Percentiles rank a stretch among this genome's conserved stretches.
These are phyloP conservation scores for Dicyrtomina minuta DNA, from an alignment of 2,888 invertebrate genomes.

Conservation along the genomic window DNA sequence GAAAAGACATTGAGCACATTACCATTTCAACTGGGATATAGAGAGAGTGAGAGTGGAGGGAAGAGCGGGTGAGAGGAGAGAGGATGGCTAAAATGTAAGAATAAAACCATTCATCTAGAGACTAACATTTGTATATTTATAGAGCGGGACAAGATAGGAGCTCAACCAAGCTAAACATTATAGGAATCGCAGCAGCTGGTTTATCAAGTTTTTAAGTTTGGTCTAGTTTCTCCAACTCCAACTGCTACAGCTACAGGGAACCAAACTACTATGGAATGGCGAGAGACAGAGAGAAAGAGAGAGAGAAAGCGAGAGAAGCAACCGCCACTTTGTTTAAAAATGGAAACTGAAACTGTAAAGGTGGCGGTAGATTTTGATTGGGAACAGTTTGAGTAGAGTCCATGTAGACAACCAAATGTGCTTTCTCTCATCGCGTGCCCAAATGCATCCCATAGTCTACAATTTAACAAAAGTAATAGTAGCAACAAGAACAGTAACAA, in stretches of 20 bases:
- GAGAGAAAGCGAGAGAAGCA: constrained; percentile 1
- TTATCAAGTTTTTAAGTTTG: too few species aligned
- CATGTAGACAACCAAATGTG: too few species aligned
- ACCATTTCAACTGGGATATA: too few species aligned
- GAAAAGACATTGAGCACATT: neutral
- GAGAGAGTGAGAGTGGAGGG: neutral
- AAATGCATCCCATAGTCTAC: too few species aligned
- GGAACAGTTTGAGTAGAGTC: too few species aligned
- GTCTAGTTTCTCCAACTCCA: too few species aligned
- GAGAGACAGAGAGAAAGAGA: constrained; percentile 14
- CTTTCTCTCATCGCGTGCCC: too few species aligned
- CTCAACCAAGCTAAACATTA: neutral
- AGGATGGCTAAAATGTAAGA: neutral
- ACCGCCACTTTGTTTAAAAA: constrained; percentile 13
- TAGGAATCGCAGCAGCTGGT: neutral
- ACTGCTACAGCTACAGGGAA: too few species aligned
- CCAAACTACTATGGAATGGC: too few species aligned
- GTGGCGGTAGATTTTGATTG: constrained; percentile 14
- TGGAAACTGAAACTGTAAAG: neutral
- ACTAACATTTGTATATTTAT: constrained; percentile 1
- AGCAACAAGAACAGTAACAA: too few species aligned
- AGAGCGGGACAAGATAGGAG: neutral
- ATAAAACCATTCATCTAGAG: constrained; percentile 1
- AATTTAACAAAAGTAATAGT: too few species aligned
- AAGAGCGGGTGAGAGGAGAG: neutral